Evolutionary conservation across 1,140 invertebrate species (phyloP), one percentile per base, ranked within the genome.

Genomic region (Drosophila sucinea): DNA sequence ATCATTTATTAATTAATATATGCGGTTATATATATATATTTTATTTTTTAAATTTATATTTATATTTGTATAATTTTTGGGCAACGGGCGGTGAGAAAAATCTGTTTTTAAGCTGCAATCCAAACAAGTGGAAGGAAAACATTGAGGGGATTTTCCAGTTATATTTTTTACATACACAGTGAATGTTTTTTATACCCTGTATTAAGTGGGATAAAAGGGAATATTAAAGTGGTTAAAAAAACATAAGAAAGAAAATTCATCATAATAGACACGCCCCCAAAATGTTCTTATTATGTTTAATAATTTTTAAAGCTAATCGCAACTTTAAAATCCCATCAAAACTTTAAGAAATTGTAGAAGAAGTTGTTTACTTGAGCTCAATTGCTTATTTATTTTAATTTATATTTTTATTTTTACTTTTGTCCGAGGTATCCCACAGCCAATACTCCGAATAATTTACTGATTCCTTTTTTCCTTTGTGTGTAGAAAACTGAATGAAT

Each of bases 1-100:
- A 87, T 87, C 64, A 87, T 87, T 89, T 87, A 87, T 87, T 89
- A 87, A 87, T 87, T 89, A 87, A 87, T 89, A 89, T 87, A 80
- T 77, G 68, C 68, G 83, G 67, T 70, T 77, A 70, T 17, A 69
- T 63, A 65, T 67, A 32, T 56, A 70, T 41, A 69, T 56, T 67
- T 74, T 76, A 69, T 56, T 67, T 74, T 76, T 76, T 33, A 67
- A 73, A 47, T 44, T 33, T 66, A 47, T 80, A 80, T 84, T 75
- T 72, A 67, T 70, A 55, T 73, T 62, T 58, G 74, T 41, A 54
- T 77, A 57, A 72, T 51, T 70, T 41, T 70, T 41, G 66, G 40
- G 27, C 35, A 67, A 27, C 33, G 35, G 41, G 35, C 44, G 38
- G 55, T 40, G 76, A 38, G 68, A 51, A 55, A 87, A 87, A 87